phyloP scores from a whole-genome alignment of 2,797 vertebrate genomes.

The Tangara arthus region DNA sequence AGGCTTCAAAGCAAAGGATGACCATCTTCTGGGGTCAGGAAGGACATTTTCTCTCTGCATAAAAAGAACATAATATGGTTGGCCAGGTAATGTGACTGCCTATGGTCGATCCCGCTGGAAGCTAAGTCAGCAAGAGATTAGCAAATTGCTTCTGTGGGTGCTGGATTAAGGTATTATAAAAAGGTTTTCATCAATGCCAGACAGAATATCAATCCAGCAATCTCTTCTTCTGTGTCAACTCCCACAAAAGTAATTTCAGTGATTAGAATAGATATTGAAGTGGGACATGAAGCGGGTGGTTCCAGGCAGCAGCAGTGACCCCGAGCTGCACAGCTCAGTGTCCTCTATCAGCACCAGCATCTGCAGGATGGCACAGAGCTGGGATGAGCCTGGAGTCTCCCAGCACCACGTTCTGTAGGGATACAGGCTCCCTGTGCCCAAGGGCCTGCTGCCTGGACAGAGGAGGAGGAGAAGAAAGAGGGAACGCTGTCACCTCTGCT shows the following conservation, averaged over 20 bases:
- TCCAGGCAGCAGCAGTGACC: background rate
- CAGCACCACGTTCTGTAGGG: background rate
- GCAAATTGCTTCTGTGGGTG: slow-evolving; percentile 59
- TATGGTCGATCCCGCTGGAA: background rate
- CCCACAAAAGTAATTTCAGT: slow-evolving; percentile 54
- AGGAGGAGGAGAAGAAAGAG: background rate
- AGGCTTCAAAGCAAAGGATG: slow-evolving; percentile 7
- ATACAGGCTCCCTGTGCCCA: background rate
- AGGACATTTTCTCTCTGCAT: slow-evolving; percentile 24
- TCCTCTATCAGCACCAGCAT: background rate
- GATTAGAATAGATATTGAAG: slow-evolving; percentile 46
- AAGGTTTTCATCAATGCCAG: slow-evolving; percentile 56
- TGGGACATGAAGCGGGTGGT: background rate
- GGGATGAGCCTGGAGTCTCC: background rate
- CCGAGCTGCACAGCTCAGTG: background rate
- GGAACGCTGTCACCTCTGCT: background rate
- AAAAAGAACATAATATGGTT: background rate
- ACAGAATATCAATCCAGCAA: slow-evolving; percentile 50
- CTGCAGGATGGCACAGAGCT: background rate
- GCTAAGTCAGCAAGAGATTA: slow-evolving; percentile 64
- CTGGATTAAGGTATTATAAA: slow-evolving; percentile 58
- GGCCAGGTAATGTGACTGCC: slow-evolving; percentile 9
- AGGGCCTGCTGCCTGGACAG: background rate
- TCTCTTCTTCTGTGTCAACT: slow-evolving; percentile 54
- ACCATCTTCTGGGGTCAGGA: slow-evolving; percentile 22